Conservation (phyloP, 92 coral and sea anemone species). For the Palythoa grandiflora region DNA sequence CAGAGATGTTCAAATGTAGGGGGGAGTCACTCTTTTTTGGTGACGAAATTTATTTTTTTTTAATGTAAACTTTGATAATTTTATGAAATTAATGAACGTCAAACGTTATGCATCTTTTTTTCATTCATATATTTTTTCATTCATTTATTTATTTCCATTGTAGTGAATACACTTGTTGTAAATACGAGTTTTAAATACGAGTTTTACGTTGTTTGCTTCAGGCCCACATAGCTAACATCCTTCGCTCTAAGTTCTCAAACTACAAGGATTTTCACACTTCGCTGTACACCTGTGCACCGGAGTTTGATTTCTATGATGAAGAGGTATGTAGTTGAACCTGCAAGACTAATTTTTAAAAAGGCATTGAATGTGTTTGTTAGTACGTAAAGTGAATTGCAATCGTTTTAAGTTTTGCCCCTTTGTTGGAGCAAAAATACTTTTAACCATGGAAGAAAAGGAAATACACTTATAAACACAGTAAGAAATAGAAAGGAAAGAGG, state of each 20-base stretch:
- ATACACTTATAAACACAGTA: no score
- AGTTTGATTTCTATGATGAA: slow-evolving; percentile 91
- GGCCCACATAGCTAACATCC: slow-evolving; percentile 96
- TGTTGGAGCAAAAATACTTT: no score
- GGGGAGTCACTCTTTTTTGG: no score
- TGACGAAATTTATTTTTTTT: no score
- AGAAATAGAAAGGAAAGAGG: no score
- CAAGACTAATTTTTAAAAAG: neutral
- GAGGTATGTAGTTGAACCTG: slow-evolving; percentile 67
- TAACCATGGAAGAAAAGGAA: no score
- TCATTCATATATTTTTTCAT: neutral
- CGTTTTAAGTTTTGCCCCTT: no score
- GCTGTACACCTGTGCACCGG: slow-evolving; percentile 97
- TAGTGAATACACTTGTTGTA: neutral
- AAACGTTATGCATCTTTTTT: no score
- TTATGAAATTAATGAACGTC: no score
- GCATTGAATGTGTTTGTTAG: neutral
- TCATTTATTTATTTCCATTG: neutral
- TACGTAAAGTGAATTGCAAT: neutral
- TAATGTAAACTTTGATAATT: no score
- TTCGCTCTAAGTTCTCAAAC: slow-evolving; percentile 92
- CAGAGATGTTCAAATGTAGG: no score
- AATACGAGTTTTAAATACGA: neutral
- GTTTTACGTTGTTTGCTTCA: slow-evolving; percentile 32
- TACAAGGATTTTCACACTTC: slow-evolving; percentile 95